Conservation (phyloP, 2,888 invertebrate genomes). For the Campaea margaritaria region DNA sequence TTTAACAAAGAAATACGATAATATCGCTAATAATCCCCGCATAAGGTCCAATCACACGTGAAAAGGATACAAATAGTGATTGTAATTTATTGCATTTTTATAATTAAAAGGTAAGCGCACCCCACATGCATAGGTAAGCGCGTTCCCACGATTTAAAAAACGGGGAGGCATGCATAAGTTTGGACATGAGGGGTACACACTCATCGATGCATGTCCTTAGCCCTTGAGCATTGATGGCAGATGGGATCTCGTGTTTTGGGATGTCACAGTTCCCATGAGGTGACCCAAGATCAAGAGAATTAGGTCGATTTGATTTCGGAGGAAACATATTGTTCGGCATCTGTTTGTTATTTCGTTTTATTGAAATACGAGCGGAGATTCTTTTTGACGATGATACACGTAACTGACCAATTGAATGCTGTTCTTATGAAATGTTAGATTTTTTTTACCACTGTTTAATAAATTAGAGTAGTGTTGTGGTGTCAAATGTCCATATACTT, state of each 20-base stretch:
- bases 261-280: conserved; percentile 51
- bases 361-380: background rate
- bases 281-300: conserved; percentile 34
- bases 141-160: conserved; percentile 77
- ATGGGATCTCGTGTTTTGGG: conserved; percentile 50
- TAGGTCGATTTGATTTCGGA: conserved; percentile 36
- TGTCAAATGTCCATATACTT: too few relatives aligned
- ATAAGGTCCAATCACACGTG: conserved; percentile 69
- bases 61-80: conserved; percentile 76
- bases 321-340: conserved; percentile 30
- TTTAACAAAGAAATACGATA: conserved; percentile 25
- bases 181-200: conserved; percentile 64
- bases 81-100: conserved; percentile 80
- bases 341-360: conserved; percentile 14
- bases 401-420: background rate
- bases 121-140: conserved; percentile 66
- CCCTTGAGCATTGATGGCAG: conserved; percentile 51
- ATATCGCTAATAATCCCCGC: conserved; percentile 46
- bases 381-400: background rate
- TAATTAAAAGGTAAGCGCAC: conserved; percentile 66
- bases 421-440: background rate
- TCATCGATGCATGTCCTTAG: conserved; percentile 62
- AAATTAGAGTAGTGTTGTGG: too few relatives aligned
- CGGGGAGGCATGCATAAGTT: conserved; percentile 64
- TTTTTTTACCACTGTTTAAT: background rate